Conservation (phyloP, 2,888 invertebrate genomes). For the Encarsia formosa region DNA sequence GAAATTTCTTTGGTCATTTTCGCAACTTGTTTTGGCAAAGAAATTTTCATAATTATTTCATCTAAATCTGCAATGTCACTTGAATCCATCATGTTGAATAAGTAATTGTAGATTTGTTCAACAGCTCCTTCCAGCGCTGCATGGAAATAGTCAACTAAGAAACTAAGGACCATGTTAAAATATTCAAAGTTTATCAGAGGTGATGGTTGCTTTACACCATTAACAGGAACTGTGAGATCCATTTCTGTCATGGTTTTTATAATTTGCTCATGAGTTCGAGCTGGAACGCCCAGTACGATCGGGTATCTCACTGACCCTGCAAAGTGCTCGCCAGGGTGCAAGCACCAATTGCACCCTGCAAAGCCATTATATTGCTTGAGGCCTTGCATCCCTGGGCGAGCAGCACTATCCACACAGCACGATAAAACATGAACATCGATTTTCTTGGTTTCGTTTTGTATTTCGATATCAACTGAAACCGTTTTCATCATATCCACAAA, state of each 20-base stretch:
- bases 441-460: too few relatives aligned
- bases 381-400: background rate
- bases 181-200: conserved; percentile 11
- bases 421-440: background rate
- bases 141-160: conserved; percentile 10
- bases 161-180: conserved; percentile 14
- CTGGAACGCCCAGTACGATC: too few relatives aligned
- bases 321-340: conserved; percentile 1
- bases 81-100: too few relatives aligned
- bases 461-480: too few relatives aligned
- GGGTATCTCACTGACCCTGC: background rate
- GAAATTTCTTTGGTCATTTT: too few relatives aligned
- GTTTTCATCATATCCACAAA: conserved; percentile 3
- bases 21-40: too few relatives aligned
- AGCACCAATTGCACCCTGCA: conserved; percentile 2
- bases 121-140: conserved; percentile 5
- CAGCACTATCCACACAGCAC: conserved; percentile 1
- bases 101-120: too few relatives aligned
- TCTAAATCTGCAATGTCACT: too few relatives aligned
- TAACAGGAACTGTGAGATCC: background rate
- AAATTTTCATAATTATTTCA: too few relatives aligned
- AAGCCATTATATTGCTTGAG: background rate
- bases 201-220: conserved; percentile 3
- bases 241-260: too few relatives aligned
- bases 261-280: too few relatives aligned